Base-by-base conservation (phyloP, 2,797 vertebrate genomes). In the Bovichtus diacanthus region DNA sequence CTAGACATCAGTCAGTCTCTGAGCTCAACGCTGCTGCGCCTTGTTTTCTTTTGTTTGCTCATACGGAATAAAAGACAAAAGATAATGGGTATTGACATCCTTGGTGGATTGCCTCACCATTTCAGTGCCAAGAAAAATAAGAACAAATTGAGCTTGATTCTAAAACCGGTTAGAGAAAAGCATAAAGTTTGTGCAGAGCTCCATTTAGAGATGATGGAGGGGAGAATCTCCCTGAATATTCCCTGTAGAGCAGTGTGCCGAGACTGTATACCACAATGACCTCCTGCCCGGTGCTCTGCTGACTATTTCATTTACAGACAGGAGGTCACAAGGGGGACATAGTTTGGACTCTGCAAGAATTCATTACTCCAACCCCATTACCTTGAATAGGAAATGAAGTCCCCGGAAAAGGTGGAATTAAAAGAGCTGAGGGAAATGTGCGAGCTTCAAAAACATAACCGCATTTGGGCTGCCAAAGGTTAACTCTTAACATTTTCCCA, bases 231-330 rank as follows among this genome's bases (percentile, higher is more conserved):
- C 27, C 65, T 77, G 78, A 87, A 80, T 63, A 78, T 56, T 90
- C 80, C 83, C 84, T 68, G 63, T 76, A 82, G 87, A 87, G 81
- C 58, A 18, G 66, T 70, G 71, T 69, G 70, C 56, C 13, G 36
- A 75, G 80, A 74, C 79, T 69, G 61, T 85, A 69, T 81, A 84
- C 78, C 71, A 86, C 71, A 58, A 83, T 90, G 87, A 94, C 87
- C 92, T 87, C 79, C 64, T 74, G 75, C 87, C 82, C 55, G 38
- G 71, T 86, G 76, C 87, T 86, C 69, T 90, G 90, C 90, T 91
- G 91, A 93, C 87, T 89, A 84, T 92, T 95, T 88, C 65, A 88
- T 93, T 95, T 91, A 89, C 86, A 90, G 90, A 92, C 89, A 83
- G 70, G 83, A 88, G 94, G 92, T 94, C 90, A 88, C 50, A 27